phyloP scores from a whole-genome alignment of 2,797 vertebrate genomes.

The Mastacembelus armatus region DNA sequence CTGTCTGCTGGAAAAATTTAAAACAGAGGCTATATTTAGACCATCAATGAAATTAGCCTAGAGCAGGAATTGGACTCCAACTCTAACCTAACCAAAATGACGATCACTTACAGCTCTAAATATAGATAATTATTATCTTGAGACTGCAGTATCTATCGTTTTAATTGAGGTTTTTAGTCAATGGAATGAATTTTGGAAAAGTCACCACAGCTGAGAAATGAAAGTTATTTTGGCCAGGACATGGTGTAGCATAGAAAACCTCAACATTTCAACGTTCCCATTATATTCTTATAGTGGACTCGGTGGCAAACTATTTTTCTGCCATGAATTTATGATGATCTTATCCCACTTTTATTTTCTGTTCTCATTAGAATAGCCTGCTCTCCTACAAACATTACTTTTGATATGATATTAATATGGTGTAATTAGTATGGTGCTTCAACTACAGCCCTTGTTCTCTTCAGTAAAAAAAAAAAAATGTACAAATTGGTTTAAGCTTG shows the following conservation, averaged over 20 bases:
- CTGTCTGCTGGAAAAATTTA: constrained; percentile 54
- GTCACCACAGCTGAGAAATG: constrained; percentile 71
- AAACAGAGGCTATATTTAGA: constrained; percentile 74
- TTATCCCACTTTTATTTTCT: constrained; percentile 32
- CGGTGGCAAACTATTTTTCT: constrained; percentile 42
- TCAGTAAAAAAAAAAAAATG: constrained; percentile 39
- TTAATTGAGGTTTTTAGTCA: constrained; percentile 70
- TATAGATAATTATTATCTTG: constrained; percentile 75
- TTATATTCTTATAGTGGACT: constrained; percentile 57
- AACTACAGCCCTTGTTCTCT: constrained; percentile 19
- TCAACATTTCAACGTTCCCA: constrained; percentile 63
- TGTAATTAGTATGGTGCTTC: not conserved
- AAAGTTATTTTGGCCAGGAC: constrained; percentile 64
- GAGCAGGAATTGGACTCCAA: constrained; percentile 59
- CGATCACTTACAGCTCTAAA: constrained; percentile 75
- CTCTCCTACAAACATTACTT: not conserved
- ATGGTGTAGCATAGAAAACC: constrained; percentile 62
- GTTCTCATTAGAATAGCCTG: constrained; percentile 6
- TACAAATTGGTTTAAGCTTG: constrained; percentile 52
- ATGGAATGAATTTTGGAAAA: constrained; percentile 65
- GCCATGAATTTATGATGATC: constrained; percentile 36
- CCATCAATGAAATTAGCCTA: constrained; percentile 71
- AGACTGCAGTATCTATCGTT: constrained; percentile 70
- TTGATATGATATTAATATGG: constrained; percentile 12
- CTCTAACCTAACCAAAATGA: constrained; percentile 74